A percentile compares a stretch with the other conserved stretches of the same genome.
These are phyloP conservation scores for Eupithecia tripunctaria DNA, from an alignment of 2,888 invertebrate species.

Conservation along the genomic window DNA sequence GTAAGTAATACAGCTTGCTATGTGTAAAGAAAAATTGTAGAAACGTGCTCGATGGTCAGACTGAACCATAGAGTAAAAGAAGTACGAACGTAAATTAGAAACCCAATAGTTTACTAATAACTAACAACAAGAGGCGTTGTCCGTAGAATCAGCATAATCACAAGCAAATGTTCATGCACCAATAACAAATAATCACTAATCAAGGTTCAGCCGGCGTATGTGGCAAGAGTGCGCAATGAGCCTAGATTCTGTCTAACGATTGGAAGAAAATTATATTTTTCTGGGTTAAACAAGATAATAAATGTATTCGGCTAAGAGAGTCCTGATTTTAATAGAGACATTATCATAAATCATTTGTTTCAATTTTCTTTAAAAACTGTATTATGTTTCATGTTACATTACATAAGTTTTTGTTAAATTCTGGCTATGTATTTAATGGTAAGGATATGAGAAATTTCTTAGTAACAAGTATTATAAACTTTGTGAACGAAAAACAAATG, in stretches of 20 bases:
- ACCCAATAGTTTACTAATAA: neutral
- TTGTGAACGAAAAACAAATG: too few species aligned
- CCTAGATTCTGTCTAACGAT: neutral
- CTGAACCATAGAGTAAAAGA: neutral
- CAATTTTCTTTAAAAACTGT: too few species aligned
- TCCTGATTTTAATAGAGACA: neutral
- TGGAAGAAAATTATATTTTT: neutral
- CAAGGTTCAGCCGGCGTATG: neutral
- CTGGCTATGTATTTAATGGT: too few species aligned
- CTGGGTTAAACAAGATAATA: neutral
- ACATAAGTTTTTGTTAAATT: too few species aligned
- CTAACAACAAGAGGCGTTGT: neutral
- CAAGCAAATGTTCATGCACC: constrained; percentile 32
- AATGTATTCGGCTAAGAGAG: neutral
- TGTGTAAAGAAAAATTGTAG: neutral
- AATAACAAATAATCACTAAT: constrained; percentile 28
- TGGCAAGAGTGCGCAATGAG: neutral
- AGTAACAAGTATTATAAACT: too few species aligned
- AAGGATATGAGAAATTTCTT: too few species aligned
- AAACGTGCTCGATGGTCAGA: neutral
- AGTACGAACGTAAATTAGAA: neutral
- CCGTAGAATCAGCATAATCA: constrained; percentile 30
- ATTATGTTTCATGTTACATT: too few species aligned
- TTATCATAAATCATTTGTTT: too few species aligned
- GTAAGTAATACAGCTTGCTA: too few species aligned